Conservation (phyloP, 2,113 vertebrate genomes). For the Stigmatopora argus region DNA sequence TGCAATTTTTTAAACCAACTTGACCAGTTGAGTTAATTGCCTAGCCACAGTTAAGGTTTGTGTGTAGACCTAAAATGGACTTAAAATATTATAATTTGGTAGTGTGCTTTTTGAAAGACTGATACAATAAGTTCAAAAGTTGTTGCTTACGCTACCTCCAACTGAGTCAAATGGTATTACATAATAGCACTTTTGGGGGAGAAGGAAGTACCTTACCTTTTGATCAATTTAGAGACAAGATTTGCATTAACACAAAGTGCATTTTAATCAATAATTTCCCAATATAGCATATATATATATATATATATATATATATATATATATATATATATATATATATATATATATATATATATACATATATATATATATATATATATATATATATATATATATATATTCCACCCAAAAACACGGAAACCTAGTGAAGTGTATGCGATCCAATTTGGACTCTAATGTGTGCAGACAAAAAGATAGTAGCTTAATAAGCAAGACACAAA, state of each 20-base stretch:
- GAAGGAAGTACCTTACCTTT: slow-evolving; percentile 10
- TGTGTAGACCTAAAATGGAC: slow-evolving; percentile 4
- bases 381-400: too few relatives aligned
- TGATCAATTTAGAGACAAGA: not conserved
- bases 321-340: too few relatives aligned
- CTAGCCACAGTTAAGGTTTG: slow-evolving; percentile 17
- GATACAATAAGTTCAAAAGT: slow-evolving; percentile 10
- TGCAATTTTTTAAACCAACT: slow-evolving; percentile 42
- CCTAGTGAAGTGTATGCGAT: slow-evolving; percentile 9
- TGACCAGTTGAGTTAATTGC: slow-evolving; percentile 34
- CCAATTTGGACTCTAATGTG: not conserved
- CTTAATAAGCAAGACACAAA: slow-evolving; percentile 8
- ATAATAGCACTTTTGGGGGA: slow-evolving; percentile 18
- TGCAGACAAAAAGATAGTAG: slow-evolving; percentile 6
- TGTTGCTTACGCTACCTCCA: slow-evolving; percentile 15
- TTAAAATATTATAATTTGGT: slow-evolving; percentile 15
- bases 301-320: too few relatives aligned
- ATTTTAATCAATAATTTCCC: slow-evolving; percentile 38
- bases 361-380: too few relatives aligned
- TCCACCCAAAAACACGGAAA: not conserved
- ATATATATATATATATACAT: too few relatives aligned
- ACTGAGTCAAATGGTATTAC: slow-evolving; percentile 10
- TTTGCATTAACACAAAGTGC: slow-evolving; percentile 52
- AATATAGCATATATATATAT: too few relatives aligned
- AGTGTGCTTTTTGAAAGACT: slow-evolving; percentile 10